Evolutionary conservation across 2,797 vertebrate species (phyloP).

Genomic region (Microctenopoma lineatum): DNA sequence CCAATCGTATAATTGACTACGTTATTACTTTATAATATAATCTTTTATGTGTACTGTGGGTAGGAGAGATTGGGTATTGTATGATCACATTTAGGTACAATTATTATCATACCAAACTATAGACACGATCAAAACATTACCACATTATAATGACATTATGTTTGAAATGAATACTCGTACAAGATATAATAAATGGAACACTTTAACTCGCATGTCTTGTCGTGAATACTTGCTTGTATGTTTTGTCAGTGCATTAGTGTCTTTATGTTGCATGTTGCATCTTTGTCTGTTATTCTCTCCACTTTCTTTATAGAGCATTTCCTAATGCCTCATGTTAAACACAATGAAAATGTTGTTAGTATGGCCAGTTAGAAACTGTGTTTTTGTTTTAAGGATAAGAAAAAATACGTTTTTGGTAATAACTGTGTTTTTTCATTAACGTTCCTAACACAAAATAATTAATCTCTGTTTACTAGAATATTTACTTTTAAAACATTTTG

Average conservation of each 20-base stretch:
- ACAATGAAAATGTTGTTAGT: not conserved
- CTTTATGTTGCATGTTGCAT: conserved; percentile 45
- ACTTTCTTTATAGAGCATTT: conserved; percentile 1
- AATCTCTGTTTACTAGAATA: not conserved
- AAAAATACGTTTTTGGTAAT: not conserved
- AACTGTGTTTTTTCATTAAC: not conserved
- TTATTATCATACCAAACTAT: not conserved
- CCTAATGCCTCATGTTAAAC: conserved; percentile 15
- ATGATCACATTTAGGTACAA: conserved; percentile 3
- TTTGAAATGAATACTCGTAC: not conserved
- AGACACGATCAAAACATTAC: not conserved
- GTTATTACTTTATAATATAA: not conserved
- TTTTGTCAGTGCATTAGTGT: conserved; percentile 25
- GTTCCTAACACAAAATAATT: not conserved
- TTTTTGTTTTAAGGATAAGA: not conserved
- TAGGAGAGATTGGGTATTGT: conserved; percentile 3
- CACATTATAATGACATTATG: not conserved
- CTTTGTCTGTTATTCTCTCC: not conserved
- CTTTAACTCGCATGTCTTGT: conserved; percentile 73
- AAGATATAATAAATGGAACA: conserved; percentile 73
- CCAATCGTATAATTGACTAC: conserved; percentile 4
- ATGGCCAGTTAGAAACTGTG: not conserved
- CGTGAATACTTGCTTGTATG: conserved; percentile 57
- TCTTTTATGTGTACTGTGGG: conserved; percentile 14
- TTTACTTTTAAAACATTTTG: not conserved